Evolutionary conservation across 2,113 vertebrate genomes (phyloP).

Genomic region (Callipepla squamata): DNA sequence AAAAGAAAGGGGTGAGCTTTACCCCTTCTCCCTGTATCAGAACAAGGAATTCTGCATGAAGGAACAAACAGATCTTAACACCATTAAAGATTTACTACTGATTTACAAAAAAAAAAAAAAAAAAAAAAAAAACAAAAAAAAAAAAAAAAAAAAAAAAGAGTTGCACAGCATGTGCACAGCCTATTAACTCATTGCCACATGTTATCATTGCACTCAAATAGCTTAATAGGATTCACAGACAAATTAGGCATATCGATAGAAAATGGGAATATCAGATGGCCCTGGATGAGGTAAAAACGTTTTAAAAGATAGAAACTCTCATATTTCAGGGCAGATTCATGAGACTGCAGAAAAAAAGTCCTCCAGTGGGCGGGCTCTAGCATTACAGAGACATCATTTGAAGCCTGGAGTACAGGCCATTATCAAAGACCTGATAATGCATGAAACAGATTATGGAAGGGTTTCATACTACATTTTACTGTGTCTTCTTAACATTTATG

Average conservation of each 20-base stretch:
- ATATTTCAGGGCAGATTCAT: not conserved
- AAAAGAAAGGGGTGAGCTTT: not conserved
- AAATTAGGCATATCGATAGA: not conserved
- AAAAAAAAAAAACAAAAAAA: rapidly evolving
- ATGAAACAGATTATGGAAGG: not conserved
- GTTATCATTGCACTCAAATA: not conserved
- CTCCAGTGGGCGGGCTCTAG: not conserved
- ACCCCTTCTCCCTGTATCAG: not conserved
- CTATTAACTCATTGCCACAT: not conserved
- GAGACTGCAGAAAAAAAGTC: not conserved
- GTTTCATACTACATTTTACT: not conserved
- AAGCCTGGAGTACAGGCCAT: not conserved
- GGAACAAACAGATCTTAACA: not conserved
- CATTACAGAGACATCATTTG: not conserved
- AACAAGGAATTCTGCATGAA: not conserved
- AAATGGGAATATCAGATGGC: not conserved
- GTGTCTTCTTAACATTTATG: not conserved
- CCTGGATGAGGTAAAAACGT: not conserved
- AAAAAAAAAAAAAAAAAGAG: not conserved
- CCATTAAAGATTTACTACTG: not conserved
- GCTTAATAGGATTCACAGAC: not conserved
- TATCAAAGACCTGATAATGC: not conserved
- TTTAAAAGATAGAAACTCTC: not conserved
- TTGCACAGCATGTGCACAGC: not conserved
- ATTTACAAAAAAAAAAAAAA: not conserved